Evolutionary conservation across 2,797 vertebrate species (phyloP), one percentile per base, ranked within the genome.

Genomic region (Aselliscus stoliczkanus): DNA sequence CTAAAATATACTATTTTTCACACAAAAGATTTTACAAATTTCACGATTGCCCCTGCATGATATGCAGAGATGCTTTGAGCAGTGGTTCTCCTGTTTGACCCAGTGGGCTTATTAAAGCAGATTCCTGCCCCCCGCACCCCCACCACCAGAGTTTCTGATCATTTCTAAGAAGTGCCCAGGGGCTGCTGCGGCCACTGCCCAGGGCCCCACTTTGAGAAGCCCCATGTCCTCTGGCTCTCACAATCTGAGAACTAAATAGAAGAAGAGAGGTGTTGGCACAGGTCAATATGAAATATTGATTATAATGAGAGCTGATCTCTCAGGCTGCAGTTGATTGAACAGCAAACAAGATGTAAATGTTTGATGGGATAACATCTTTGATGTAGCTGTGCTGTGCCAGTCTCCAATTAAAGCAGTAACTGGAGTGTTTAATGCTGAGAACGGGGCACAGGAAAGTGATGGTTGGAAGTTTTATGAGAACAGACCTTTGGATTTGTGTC

Each of bases 331-430:
- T 39, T 52, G 65, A 44, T 60, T 50, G 62, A 93, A 15, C n/a
- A 52, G 42, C 44, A 47, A 20, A 44, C 25, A 27, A 54, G 42
- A 17, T 13, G 8, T 13, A 52, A 70, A 34, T 10, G 31, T 25
- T 42, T 56, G 37, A 15, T 64, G 34, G 52, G 44, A 39, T 44
- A 3, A 17, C 10, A 21, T 52, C 10, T 42, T 37, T 39, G 42
- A 34, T 6, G 21, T n/a, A 54, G 47, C 18, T 17, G 0, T 9
- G 42, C 4, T 1, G 1, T 1, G 34, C 21, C 20, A 3, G 37
- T 47, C 29, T 84, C 58, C 6, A 1, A 20, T 27, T 6, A 18
- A 42, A 54, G 15, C 42, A 8, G 21, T 21, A 9, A 44, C 76
- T 27, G 2, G 7, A 14, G 34, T 0, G 3, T 23, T 17, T 70